Percentiles rank a stretch among this genome's conserved stretches.
Evolutionary conservation across 2,888 invertebrate genomes (phyloP).

Genomic region (Chrysotoxum bicinctum): DNA sequence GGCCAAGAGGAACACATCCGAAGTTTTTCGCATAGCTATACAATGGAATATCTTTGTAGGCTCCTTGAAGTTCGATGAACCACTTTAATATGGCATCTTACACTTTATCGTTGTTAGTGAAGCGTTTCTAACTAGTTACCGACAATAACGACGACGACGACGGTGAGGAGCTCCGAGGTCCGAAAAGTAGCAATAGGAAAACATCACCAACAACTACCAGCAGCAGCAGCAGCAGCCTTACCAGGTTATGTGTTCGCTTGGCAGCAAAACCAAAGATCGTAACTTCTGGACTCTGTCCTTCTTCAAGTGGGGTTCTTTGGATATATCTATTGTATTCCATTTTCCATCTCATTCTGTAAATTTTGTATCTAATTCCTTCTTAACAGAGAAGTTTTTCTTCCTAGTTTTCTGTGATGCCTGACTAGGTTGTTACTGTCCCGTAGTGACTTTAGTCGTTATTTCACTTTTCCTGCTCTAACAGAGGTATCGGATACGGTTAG

Average conservation of each 20-base stretch:
- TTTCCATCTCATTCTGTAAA: conserved; percentile 38
- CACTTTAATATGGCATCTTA: conserved; percentile 64
- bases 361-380: conserved; percentile 24
- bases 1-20: conserved; percentile 35
- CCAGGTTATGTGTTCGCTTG: conserved; percentile 32
- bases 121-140: conserved; percentile 38
- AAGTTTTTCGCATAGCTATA: neutral
- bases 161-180: neutral
- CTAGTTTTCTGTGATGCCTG: conserved; percentile 40
- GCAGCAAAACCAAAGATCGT: conserved; percentile 45
- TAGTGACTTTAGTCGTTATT: conserved; percentile 72
- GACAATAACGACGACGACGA: conserved; percentile 5
- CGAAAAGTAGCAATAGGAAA: conserved; percentile 34
- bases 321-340: conserved; percentile 55
- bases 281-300: conserved; percentile 48
- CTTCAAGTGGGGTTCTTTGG: conserved; percentile 33
- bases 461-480: conserved; percentile 75
- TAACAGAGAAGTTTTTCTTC: conserved; percentile 29
- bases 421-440: conserved; percentile 59
- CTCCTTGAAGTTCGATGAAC: conserved; percentile 65
- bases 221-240: conserved; percentile 36
- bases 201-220: conserved; percentile 4
- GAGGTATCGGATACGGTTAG: conserved; percentile 19
- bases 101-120: conserved; percentile 66
- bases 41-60: conserved; percentile 46